Percentiles rank a stretch among this genome's conserved stretches.
Evolutionary conservation across 2,797 vertebrate genomes (phyloP).

Genomic region (Buceros bicornis): DNA sequence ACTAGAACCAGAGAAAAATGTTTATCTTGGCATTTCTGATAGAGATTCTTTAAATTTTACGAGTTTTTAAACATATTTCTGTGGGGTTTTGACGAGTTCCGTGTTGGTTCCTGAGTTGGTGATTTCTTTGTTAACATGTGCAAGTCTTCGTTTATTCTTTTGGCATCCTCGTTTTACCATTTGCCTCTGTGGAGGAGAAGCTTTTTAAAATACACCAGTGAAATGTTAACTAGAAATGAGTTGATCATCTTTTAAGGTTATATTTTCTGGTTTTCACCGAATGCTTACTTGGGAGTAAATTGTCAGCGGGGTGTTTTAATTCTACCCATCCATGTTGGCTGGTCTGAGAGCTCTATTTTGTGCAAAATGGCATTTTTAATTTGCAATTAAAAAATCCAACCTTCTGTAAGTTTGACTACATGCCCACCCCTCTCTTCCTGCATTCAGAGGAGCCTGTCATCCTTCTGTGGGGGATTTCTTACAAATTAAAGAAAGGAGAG

Average conservation of each 20-base stretch:
- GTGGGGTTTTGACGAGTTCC: background rate
- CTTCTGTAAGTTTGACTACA: constrained; percentile 45
- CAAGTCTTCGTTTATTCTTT: constrained; percentile 22
- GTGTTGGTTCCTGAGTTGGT: background rate
- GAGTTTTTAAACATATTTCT: background rate
- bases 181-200: constrained; percentile 42
- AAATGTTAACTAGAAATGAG: constrained; percentile 56
- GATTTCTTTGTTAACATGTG: constrained; percentile 7
- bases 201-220: constrained; percentile 45
- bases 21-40: background rate
- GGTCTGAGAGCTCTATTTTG: constrained; percentile 13
- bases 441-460: constrained; percentile 15
- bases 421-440: constrained; percentile 21
- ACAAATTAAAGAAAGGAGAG: background rate
- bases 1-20: background rate
- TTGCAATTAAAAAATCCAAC: constrained; percentile 41
- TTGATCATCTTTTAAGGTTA: constrained; percentile 41
- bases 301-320: constrained; percentile 27
- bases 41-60: background rate
- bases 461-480: constrained; percentile 10
- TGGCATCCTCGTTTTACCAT: constrained; percentile 34
- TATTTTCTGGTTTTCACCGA: background rate
- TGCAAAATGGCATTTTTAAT: constrained; percentile 16
- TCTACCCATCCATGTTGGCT: background rate
- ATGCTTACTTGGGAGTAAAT: constrained; percentile 6